Evolutionary conservation across 2,797 vertebrate species (phyloP), one percentile per base, ranked within the genome.

Genomic region (Rhynchonycteris naso): DNA sequence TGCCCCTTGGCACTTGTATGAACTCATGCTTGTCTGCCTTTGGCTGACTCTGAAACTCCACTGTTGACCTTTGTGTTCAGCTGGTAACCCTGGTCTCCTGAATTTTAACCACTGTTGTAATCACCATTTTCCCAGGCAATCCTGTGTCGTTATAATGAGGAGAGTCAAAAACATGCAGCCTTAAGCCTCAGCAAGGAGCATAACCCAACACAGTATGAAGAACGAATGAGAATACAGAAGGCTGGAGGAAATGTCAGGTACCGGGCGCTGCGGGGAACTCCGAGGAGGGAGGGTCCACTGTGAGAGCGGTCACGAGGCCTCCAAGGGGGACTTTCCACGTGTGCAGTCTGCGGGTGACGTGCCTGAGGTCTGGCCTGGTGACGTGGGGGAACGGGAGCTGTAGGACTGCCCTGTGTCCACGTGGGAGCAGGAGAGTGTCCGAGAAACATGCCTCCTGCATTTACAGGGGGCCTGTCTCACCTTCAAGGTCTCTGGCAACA

Each of bases 151-250:
- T 98, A 98, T 65, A 98, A 98, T 2, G 98, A 98, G 6, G 98
- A 98, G 69, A 98, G 96, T 75, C 98, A 97, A 84, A 99, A 98
- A 72, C 93, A 98, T 0, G 85, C 98, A 28, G 99, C 99, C 93
- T 97, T 99, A 96, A 98, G 99, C 93, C 99, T 99, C 95, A 99
- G 99, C 92, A 99, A 99, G 95, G 99, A 99, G 96, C 99, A 99
- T 97, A 99, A 99, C 95, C 99, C 99, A 24, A 99, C 99, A 50
- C 99, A 99, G 68, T 99, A 99, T 0, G 99, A 99, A 95, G 99
- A 99, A 91, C 98, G 99, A 0, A 99, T 99, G 99, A 98, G 99
- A 96, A 99, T 99, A 98, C 99, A 99, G 98, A 99, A 99, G 94
- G 99, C 99, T 0, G 99, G 99, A 54, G 99, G 99, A 47, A 99